Base-by-base conservation (phyloP, 1,140 invertebrate genomes). In the Danaus plexippus region DNA sequence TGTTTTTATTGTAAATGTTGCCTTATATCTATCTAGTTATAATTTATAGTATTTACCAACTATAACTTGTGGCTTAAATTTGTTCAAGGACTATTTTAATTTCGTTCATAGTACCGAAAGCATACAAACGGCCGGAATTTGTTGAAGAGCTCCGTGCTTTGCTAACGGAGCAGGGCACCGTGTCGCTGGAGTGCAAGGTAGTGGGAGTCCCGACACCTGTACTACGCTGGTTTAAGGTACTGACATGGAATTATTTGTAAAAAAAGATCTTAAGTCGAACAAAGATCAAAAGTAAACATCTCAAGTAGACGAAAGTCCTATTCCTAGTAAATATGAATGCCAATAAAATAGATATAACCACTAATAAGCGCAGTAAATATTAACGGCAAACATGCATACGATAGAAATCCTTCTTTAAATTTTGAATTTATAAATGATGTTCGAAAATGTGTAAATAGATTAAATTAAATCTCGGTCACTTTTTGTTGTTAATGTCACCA, bases 141-240 rank as follows among this genome's bases (percentile, higher is more conserved):
- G 89, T 96, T 11, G 93, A 95, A 77, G 92, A 94, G 67, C 84
- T 97, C 8, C 90, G 91, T 12, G 95, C 94, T 0, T 80, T 96
- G 42, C 88, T 96, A 1, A 96, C 94, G 0, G 93, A 95, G 70
- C 90, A 93, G 60, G 95, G 95, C n/a, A 96, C 94, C 0, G 95
- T 96, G 1, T 95, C 94, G 0, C 84, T 96, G 46, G 94, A 97
- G 80, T 96, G 95, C 73, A 96, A 96, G 83, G 95, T 96, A 8
- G 89, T 96, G 40, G 95, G 95, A 11, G 93, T 96, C 5, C 95
- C 95, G 0, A 96, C 94, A 0, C 94, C 94, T 0, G 87, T 92
- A 22, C 75, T 96, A 47, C 88, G 90, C 54, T 96, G 94, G 94
- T 96, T 93, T 61, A 84, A 86, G 76, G 82, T 83, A 67, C 43